phyloP scores from a whole-genome alignment of 1,140 invertebrate genomes.

The Octopus sinensis region DNA sequence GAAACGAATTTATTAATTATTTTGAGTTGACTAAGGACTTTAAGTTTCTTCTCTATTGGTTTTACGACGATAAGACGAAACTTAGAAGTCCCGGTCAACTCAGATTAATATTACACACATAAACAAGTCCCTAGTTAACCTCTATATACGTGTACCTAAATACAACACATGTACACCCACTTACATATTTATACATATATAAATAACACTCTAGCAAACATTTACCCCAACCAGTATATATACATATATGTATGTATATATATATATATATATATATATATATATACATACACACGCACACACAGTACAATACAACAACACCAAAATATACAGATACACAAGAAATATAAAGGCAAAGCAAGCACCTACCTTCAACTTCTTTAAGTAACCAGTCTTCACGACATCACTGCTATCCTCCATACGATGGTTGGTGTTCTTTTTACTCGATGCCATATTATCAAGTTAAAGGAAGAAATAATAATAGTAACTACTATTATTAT shows the following conservation, averaged over 20 bases:
- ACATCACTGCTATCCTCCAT: conserved; percentile 34
- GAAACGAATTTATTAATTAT: no score
- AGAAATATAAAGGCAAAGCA: conserved; percentile 8
- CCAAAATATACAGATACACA: background rate
- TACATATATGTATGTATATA: background rate
- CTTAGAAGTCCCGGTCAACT: no score
- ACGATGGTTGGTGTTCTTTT: background rate
- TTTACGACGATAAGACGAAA: no score
- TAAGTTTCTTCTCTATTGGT: no score
- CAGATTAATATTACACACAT: background rate
- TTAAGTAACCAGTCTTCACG: conserved; percentile 44
- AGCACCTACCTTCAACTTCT: conserved; percentile 50
- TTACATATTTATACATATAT: background rate
- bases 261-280: conserved; percentile 3
- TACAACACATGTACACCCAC: background rate
- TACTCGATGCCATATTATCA: background rate
- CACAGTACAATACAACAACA: background rate
- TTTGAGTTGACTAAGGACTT: no score
- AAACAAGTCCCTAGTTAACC: background rate
- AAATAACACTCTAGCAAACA: background rate
- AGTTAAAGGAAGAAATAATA: no score
- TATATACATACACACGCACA: background rate
- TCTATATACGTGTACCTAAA: background rate
- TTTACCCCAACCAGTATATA: background rate
- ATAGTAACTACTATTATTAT: no score